Evolutionary conservation across 1,140 invertebrate species (phyloP), one percentile per base, ranked within the genome.

Genomic region (Drosophila orena): DNA sequence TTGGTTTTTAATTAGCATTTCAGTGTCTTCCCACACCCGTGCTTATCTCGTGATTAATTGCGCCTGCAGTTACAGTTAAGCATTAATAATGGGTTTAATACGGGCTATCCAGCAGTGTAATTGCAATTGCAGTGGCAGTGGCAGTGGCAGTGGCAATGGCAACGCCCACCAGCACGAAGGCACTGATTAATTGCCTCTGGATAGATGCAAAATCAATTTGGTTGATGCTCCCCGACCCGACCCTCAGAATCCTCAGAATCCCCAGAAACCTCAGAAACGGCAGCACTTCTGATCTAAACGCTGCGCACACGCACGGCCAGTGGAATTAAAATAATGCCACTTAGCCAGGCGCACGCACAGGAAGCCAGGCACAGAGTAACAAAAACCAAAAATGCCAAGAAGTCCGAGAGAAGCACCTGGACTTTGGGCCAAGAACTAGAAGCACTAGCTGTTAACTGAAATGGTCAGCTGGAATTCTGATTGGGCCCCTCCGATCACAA

Each of bases 11-110:
- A 86, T 86, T 86, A 86, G 83, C 83, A 86, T 88, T 76, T 79
- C 50, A 75, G 60, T 71, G 57, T 78, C 56, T 17, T 52, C 15
- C 11, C 47, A 35, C 50, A 61, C 58, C 59, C 79, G 69, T 83
- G 81, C 83, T 88, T 81, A 88, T 88, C 83, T 64, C 75, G 71
- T 86, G 75, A 86, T 86, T 86, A 86, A 86, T 86, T 76, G 79
- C 79, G 40, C 61, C 61, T 58, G 79, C 79, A 83, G 69, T 88
- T 81, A 86, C 81, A 86, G 81, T 88, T 86, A 86, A 81, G 57
- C 57, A 35, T 75, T 88, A 86, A 86, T 86, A 88, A 88, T 88
- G 83, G 83, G 69, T 61, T 83, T 76, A 81, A 77, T 76, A 58
- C 35, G 43, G 65, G 43, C 35, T 34, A 50, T 52, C 68, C 65